Conservation (phyloP, 2,113 vertebrate species). For the Mirza zaza region DNA sequence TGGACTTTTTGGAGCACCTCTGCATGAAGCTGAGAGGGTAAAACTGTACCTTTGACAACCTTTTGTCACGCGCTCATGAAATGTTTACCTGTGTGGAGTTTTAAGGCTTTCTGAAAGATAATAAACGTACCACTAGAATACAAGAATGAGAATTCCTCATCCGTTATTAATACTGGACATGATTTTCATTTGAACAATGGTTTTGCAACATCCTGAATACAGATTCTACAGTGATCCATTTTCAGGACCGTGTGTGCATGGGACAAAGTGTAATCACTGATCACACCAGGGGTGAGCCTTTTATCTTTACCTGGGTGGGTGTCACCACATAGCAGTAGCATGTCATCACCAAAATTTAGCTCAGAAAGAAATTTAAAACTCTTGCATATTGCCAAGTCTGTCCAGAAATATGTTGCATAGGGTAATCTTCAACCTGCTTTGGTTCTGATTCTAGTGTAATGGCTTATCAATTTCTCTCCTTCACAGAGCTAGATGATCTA, state of each 20-base stretch:
- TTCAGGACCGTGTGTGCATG: neutral
- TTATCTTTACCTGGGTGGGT: fast-evolving
- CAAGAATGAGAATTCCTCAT: neutral
- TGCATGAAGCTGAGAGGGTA: too few relatives aligned
- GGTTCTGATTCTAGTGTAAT: neutral
- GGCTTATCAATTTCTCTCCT: neutral
- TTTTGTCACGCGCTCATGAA: neutral
- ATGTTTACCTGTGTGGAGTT: too few relatives aligned
- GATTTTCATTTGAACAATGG: neutral
- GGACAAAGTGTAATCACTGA: fast-evolving
- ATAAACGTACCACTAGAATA: fast-evolving
- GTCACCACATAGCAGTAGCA: neutral
- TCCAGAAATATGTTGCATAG: neutral
- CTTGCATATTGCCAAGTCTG: too few relatives aligned
- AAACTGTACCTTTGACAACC: fast-evolving
- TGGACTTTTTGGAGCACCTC: neutral
- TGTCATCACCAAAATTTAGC: too few relatives aligned
- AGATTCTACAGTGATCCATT: neutral
- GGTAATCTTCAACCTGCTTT: neutral
- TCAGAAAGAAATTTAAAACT: too few relatives aligned
- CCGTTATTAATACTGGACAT: fast-evolving
- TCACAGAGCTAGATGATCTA: neutral
- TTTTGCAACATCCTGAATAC: neutral
- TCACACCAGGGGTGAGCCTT: too few relatives aligned
- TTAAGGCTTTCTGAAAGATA: neutral